Evolutionary conservation across 1,140 invertebrate genomes (phyloP).

Genomic region (Nylanderia fulva): DNA sequence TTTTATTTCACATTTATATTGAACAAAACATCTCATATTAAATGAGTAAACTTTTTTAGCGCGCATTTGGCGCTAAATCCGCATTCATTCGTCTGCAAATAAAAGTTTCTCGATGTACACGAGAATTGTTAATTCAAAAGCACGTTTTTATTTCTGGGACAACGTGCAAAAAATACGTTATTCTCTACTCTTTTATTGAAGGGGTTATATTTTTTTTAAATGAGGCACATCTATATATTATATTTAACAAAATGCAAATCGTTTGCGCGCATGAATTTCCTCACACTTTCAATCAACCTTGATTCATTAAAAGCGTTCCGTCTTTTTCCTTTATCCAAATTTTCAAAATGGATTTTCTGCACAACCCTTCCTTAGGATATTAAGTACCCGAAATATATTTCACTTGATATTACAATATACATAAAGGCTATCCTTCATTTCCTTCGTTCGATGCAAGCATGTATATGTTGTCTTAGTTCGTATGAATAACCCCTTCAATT

Average conservation of each 20-base stretch:
- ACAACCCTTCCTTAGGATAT: neutral
- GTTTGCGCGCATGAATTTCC: neutral
- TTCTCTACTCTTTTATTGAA: slow-evolving; percentile 9
- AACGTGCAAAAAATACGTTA: neutral
- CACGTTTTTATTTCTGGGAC: neutral
- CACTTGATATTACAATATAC: neutral
- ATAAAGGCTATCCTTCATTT: neutral
- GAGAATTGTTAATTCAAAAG: slow-evolving; percentile 6
- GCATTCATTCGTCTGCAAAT: slow-evolving; percentile 5
- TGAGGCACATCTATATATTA: neutral
- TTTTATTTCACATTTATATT: slow-evolving; percentile 7
- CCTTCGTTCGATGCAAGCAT: neutral
- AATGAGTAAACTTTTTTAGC: neutral
- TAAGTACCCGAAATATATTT: neutral
- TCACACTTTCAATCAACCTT: neutral
- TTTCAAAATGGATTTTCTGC: neutral
- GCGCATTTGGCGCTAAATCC: slow-evolving; percentile 24
- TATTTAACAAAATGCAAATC: neutral
- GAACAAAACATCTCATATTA: neutral
- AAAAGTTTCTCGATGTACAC: slow-evolving; percentile 4
- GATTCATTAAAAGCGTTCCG: neutral
- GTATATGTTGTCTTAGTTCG: slow-evolving; percentile 3
- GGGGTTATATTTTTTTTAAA: slow-evolving; percentile 40
- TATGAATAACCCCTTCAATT: slow-evolving; percentile 34
- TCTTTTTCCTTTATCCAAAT: neutral